A percentile compares a stretch with the other conserved stretches of the same genome.
phyloP scores from a whole-genome alignment of 2,888 invertebrate species.

The Phengaris alcon region DNA sequence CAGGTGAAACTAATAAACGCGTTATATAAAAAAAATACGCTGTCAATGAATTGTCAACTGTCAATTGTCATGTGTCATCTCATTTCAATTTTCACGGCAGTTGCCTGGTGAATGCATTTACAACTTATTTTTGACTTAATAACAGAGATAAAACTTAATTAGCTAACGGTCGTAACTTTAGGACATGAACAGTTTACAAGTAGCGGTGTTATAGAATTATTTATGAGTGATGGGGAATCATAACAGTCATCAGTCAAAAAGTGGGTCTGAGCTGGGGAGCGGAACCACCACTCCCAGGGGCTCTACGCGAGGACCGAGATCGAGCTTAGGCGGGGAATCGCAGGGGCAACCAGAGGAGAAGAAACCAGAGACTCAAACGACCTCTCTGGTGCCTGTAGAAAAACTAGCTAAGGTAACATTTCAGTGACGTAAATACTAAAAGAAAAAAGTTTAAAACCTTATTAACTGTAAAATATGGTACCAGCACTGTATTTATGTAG shows the following conservation, averaged over 20 bases:
- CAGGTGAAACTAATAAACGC: no score
- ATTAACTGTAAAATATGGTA: conserved; percentile 23
- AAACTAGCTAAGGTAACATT: conserved; percentile 84
- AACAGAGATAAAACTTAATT: neutral
- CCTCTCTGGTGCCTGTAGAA: conserved; percentile 85
- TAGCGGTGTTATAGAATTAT: neutral
- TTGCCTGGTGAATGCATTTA: neutral
- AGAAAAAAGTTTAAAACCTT: neutral
- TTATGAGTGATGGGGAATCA: conserved; percentile 60
- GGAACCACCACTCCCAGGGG: conserved; percentile 65
- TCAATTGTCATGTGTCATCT: neutral
- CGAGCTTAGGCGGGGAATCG: conserved; percentile 83
- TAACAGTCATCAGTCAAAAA: conserved; percentile 60
- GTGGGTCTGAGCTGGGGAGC: conserved; percentile 56
- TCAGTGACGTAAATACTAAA: conserved; percentile 36
- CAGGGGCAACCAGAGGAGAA: conserved; percentile 73
- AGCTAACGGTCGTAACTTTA: neutral
- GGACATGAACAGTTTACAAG: neutral
- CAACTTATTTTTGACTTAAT: neutral
- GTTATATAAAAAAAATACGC: no score
- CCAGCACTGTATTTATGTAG: neutral
- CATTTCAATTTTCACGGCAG: neutral
- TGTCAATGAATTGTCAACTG: neutral
- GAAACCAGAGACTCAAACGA: conserved; percentile 67
- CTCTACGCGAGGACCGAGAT: conserved; percentile 69